Evolutionary conservation across 2,113 vertebrate genomes (phyloP).

Genomic region (Mormoops blainvillei): DNA sequence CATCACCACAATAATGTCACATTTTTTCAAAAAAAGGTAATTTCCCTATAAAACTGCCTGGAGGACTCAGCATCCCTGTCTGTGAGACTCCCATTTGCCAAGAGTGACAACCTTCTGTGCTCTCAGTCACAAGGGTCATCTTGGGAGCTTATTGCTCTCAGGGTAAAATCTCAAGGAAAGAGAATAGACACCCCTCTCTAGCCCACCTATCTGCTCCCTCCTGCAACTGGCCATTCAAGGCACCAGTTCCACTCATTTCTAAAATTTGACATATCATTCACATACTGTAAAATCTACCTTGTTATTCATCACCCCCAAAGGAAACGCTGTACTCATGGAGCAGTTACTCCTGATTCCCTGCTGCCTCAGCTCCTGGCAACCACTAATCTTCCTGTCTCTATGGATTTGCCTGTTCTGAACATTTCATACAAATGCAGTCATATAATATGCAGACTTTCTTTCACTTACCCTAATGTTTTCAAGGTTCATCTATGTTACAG

Average conservation of each 20-base stretch:
- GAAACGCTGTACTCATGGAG: fast-evolving
- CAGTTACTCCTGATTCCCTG: neutral
- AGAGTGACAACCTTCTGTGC: neutral
- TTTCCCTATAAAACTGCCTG: neutral
- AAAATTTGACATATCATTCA: neutral
- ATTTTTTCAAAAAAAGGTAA: neutral
- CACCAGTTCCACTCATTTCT: neutral
- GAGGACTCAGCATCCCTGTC: neutral
- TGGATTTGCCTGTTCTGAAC: neutral
- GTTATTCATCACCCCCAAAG: neutral
- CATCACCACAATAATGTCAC: neutral
- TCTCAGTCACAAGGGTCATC: neutral
- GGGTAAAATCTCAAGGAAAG: neutral
- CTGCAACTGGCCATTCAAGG: neutral
- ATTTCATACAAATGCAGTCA: neutral
- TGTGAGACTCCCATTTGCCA: neutral
- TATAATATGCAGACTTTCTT: neutral
- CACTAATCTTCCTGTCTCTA: neutral
- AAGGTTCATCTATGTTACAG: neutral
- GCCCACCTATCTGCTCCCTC: neutral
- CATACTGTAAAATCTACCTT: neutral
- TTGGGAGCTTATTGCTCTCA: neutral
- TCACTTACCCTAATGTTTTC: neutral
- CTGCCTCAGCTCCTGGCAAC: no score
- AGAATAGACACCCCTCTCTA: no score